Evolutionary conservation across 2,113 vertebrate genomes (phyloP), one percentile per base, ranked within the genome.

Genomic region (Sakesphorus luctuosus): DNA sequence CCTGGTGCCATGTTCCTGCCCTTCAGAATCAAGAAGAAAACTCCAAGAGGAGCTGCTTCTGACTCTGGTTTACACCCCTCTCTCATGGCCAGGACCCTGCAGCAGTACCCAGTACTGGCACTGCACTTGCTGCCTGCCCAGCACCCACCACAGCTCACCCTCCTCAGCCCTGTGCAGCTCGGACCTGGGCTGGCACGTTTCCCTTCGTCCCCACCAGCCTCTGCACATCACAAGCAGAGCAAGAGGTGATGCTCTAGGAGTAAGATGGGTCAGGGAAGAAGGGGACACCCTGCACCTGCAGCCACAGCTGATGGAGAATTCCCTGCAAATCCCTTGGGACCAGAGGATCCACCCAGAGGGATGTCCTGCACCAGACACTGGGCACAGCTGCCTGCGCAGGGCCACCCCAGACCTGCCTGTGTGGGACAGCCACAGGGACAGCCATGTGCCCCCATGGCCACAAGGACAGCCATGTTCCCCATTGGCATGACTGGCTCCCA

Each of bases 71-170:
- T 43, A 47, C 81, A 52, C 6, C 16, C 11, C 19, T 68, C 10
- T 52, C 23, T 43, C 3, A 0, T 19, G 35, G n/a, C 35, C 52
- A 40, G 82, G 50, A 19, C 8, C 25, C 40, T 5, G 1, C 5
- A 6, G 47, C 16, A 69, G 62, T 56, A 10, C 13, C 36, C 5
- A 4, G 63, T 26, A 24, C 40, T 8, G 5, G 53, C 65, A n/a
- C 73, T 9, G 16, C 0, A 0, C 6, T 23, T 4, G 0, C 38
- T 44, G 25, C 40, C 8, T 5, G 0, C 14, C 28, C 10, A 2
- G 72, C n/a, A 53, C 47, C 66, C 43, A 9, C 1, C 38, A 1
- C 50, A 25, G 68, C 74, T 44, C 79, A 3, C 5, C 7, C 13
- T 4, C 5, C 84, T 9, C 52, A 35, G 50, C 63, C 78, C 2